Evolutionary conservation across 2,113 vertebrate genomes (phyloP).

Genomic region (Cheirogaleus medius): DNA sequence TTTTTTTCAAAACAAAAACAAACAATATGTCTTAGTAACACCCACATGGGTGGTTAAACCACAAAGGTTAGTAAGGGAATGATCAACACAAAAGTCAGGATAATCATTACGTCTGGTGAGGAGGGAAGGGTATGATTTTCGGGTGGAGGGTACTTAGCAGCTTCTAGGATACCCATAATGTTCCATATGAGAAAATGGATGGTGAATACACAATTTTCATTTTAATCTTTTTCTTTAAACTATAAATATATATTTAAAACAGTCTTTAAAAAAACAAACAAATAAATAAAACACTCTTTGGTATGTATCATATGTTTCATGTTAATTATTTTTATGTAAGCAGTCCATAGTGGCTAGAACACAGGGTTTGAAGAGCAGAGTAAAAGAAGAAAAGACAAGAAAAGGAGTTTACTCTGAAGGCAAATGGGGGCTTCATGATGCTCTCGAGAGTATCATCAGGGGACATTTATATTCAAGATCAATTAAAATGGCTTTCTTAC

Average conservation of each 20-base stretch:
- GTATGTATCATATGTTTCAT: background rate
- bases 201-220: background rate
- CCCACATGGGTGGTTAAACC: background rate
- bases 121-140: background rate
- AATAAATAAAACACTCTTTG: background rate
- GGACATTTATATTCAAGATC: constrained; percentile 8
- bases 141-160: background rate
- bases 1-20: background rate
- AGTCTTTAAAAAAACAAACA: background rate
- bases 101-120: background rate
- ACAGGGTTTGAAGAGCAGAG: background rate
- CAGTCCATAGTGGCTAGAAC: background rate
- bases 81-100: background rate
- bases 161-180: background rate
- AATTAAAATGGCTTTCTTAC: constrained; percentile 15
- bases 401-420: background rate
- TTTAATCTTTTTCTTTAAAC: constrained; percentile 13
- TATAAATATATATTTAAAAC: background rate
- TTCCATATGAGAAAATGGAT: background rate
- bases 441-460: background rate
- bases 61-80: background rate
- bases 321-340: background rate
- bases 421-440: background rate
- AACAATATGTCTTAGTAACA: background rate
- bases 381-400: background rate